phyloP scores from a whole-genome alignment of 2,797 vertebrate genomes.

The Echeneis naucrates region DNA sequence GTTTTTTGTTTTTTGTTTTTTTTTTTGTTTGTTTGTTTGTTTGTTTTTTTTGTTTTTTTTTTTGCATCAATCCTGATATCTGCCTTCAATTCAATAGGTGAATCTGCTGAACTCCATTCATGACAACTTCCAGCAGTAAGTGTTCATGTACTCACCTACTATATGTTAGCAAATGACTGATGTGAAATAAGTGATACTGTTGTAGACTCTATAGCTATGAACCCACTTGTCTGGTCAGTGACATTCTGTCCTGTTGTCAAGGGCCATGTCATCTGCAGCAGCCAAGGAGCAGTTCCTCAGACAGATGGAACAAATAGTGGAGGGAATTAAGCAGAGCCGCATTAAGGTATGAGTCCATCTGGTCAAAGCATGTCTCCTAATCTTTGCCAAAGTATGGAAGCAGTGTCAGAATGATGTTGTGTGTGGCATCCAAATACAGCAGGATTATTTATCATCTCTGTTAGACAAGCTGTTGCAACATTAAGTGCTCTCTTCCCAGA shows the following conservation, averaged over 20 bases:
- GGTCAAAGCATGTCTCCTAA: too few relatives aligned
- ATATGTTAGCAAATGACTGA: not conserved
- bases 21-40: too few relatives aligned
- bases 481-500: slow-evolving; percentile 78
- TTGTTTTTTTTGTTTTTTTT: too few relatives aligned
- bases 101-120: slow-evolving; percentile 97
- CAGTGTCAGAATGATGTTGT: not conserved
- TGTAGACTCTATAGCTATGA: not conserved
- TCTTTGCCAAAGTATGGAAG: too few relatives aligned
- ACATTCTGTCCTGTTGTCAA: slow-evolving; percentile 63
- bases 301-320: slow-evolving; percentile 99
- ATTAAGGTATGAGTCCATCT: slow-evolving; percentile 87
- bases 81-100: slow-evolving; percentile 80
- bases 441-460: not conserved
- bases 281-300: slow-evolving; percentile 95
- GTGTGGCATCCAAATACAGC: not conserved
- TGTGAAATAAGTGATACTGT: not conserved
- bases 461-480: not conserved
- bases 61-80: not conserved
- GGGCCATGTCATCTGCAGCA: slow-evolving; percentile 95
- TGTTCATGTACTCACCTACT: slow-evolving; percentile 39
- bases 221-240: not conserved
- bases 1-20: too few relatives aligned
- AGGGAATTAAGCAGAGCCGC: slow-evolving; percentile 96
- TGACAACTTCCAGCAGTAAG: slow-evolving; percentile 98